These are phyloP conservation scores for Auanema sp. DNA, from an alignment of 2,888 invertebrate species.

Conservation along the genomic window DNA sequence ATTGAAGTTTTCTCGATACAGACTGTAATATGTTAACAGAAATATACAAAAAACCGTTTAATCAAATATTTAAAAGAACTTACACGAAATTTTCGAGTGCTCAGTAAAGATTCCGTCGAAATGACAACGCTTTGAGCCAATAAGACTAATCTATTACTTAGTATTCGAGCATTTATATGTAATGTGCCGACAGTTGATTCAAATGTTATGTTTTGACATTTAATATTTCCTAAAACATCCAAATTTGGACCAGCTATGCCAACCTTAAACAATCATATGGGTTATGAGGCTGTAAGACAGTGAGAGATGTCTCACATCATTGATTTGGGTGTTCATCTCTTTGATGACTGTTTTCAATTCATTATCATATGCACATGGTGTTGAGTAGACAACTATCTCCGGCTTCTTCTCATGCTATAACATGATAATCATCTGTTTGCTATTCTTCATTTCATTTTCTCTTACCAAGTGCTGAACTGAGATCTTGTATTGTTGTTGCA, in stretches of 20 bases:
- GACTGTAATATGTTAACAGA: slow-evolving; percentile 15
- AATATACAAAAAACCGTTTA: slow-evolving; percentile 3
- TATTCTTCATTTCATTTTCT: background rate
- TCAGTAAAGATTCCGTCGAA: slow-evolving; percentile 39
- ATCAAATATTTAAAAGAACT: background rate
- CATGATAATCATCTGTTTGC: background rate
- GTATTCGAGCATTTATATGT: slow-evolving; percentile 41
- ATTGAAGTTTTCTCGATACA: slow-evolving; percentile 36
- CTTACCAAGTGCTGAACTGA: slow-evolving; percentile 36
- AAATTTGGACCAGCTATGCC: slow-evolving; percentile 45
- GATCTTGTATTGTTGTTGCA: slow-evolving; percentile 49
- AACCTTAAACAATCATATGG: slow-evolving; percentile 21
- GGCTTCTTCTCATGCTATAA: slow-evolving; percentile 44
- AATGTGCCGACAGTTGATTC: slow-evolving; percentile 46
- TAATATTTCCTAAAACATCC: slow-evolving; percentile 41
- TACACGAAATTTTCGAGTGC: slow-evolving; percentile 33
- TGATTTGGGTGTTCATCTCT: slow-evolving; percentile 38
- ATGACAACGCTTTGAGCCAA: slow-evolving; percentile 45
- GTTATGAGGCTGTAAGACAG: no score
- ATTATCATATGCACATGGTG: slow-evolving; percentile 32
- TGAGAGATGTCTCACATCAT: slow-evolving; percentile 21
- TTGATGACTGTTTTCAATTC: slow-evolving; percentile 44
- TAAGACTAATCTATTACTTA: slow-evolving; percentile 20
- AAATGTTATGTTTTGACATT: slow-evolving; percentile 36
- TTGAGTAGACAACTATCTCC: slow-evolving; percentile 39